Evolutionary conservation across 2,888 invertebrate species (phyloP), one percentile per base, ranked within the genome.

Genomic region (Bellardia pandia): DNA sequence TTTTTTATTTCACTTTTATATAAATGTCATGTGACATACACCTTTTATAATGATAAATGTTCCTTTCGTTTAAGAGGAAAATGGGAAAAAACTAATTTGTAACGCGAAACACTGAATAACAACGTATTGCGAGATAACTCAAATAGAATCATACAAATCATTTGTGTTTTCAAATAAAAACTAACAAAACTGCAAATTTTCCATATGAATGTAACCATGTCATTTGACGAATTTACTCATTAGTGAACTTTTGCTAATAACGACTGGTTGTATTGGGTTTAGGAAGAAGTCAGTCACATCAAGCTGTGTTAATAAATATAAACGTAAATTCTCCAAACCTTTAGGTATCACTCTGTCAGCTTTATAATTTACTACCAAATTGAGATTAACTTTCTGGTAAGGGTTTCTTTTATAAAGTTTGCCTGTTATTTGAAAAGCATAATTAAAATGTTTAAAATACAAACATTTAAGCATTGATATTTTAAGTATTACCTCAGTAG

Each of bases 31-130:
- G 60, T 79, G 86, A 85, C 81, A 82, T 62, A 69, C 88, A 88
- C 79, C 84, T 88, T 81, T 83, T 82, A 72, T 78, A 81, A 86
- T 88, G 88, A 83, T 79, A 86, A 83, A 86, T 86, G 79, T 79
- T 79, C 58, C 40, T 71, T 58, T 82, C 58, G 74, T 33, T 60
- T 58, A 66, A 53, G 37, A 81, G 75, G 23, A 71, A 69, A 40
- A 16, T n/a, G 33, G 37, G 62, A 56, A 33, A 13, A 33, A 33
- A 48, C n/a, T 37, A 42, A 48, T 23, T 16, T 33, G 58, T 40
- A 9, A 16, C 51, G 40, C 30, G 8, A 53, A 76, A 45, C 51
- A 23, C 56, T 51, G 64, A 60, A 37, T 64, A 77, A 64, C 62
- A 56, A 14, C 42, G 42, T 33, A 8, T 30, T 64, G 45, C 51